Evolutionary conservation across 35 echinoderm and acorn worm genomes (phyloP).

Genomic region (Acanthaster planci): DNA sequence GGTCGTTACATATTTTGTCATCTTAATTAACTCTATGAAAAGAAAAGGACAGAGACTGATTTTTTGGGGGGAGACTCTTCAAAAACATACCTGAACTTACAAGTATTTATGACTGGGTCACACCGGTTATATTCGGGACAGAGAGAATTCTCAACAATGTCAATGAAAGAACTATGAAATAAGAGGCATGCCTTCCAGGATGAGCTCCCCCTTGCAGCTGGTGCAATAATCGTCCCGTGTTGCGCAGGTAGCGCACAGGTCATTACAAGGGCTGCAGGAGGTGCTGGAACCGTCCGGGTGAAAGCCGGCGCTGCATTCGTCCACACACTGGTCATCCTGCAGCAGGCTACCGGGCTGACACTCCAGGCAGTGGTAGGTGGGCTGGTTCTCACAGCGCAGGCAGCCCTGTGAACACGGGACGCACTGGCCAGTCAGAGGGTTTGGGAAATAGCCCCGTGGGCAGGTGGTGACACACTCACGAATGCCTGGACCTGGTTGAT

Average conservation of each 20-base stretch:
- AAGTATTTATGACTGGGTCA: too few species aligned
- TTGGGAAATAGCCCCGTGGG: constrained; percentile 65
- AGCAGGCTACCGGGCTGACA: constrained; percentile 65
- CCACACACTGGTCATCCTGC: constrained; percentile 58
- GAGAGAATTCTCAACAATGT: too few species aligned
- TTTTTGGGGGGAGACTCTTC: too few species aligned
- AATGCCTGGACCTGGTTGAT: constrained; percentile 70
- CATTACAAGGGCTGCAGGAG: constrained; percentile 47
- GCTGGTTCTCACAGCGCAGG: constrained; percentile 27
- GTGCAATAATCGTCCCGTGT: constrained; percentile 44
- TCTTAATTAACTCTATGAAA: too few species aligned
- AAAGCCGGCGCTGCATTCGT: constrained; percentile 57
- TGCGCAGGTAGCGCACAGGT: constrained; percentile 69
- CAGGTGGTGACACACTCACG: constrained; percentile 59
- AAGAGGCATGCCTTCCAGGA: constrained; percentile 75
- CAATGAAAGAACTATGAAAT: too few species aligned
- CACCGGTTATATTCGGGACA: too few species aligned
- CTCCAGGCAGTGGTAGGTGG: constrained; percentile 41
- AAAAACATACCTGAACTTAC: too few species aligned
- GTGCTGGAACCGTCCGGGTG: background rate
- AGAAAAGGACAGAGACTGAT: too few species aligned
- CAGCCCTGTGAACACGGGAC: constrained; percentile 53
- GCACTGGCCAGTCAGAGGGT: constrained; percentile 38
- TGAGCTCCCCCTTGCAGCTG: constrained; percentile 51
- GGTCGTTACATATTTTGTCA: too few species aligned